Evolutionary conservation across 1,140 invertebrate species (phyloP), one percentile per base, ranked within the genome.

Genomic region (Sinella curviseta): DNA sequence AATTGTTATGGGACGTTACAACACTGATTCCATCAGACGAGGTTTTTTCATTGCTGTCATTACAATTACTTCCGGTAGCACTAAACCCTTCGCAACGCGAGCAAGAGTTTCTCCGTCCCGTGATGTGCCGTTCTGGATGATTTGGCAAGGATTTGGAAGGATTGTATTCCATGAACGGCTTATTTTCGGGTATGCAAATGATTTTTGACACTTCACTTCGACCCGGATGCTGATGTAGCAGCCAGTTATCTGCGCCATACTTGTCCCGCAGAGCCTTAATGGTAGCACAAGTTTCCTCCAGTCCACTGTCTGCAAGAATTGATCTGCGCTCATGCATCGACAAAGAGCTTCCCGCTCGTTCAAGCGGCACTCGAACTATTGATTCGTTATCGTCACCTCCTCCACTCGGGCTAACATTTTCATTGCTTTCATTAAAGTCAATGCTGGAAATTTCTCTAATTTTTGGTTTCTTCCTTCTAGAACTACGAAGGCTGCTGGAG

Each of bases 391-490:
- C 65, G 26, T 65, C 57, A 48, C 39, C 20, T 20, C 39, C 39
- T 48, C 39, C 39, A 4, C 55, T 24, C 24, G 65, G 65, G 12
- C 65, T 33, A 2, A 70, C 28, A 24, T 70, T 70, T 70, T 70
- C 65, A 70, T 70, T 30, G 31, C 31, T 33, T 24, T 70, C 65
- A 16, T 1, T 30, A 20, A 36, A 65, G 55, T 79, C 81, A 20
- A 78, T 36, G 14, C 79, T 35, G 36, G 80, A 39, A 2, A 80
- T 57, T 70, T 80, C 79, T 17, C 82, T 16, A 34, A 83, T 83
- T 55, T 83, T 83, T 48, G 82, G 65, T 67, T 82, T 83, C 39
- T 83, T 83, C 33, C 80, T 39, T 35, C 82, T 80, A n/a, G 81
- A 82, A 76, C 82, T 83, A 34, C 81, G 79, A n/a, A 83, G 31